A percentile compares a stretch with the other conserved stretches of the same genome.
These are phyloP conservation scores for Chaetodon auriga DNA, from an alignment of 2,113 vertebrate genomes.

Conservation along the genomic window DNA sequence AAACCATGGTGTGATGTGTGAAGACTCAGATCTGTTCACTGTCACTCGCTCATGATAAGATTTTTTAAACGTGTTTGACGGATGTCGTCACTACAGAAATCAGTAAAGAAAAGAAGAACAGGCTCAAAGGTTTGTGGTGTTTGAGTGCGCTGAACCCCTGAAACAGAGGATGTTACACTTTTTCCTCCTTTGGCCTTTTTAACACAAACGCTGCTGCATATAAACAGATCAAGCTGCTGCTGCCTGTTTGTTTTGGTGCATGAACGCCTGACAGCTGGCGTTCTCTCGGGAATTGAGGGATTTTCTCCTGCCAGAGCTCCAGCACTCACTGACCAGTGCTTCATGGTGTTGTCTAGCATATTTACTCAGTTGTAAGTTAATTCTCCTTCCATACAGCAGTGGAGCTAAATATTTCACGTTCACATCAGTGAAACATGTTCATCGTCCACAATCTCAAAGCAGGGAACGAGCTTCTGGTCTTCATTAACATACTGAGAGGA, in stretches of 20 bases:
- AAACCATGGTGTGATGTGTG: too few species aligned
- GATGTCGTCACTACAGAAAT: too few species aligned
- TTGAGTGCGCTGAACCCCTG: neutral
- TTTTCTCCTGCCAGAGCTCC: neutral
- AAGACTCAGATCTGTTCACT: neutral
- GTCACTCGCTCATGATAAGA: neutral
- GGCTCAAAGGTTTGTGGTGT: neutral
- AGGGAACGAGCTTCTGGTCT: neutral
- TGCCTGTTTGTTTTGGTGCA: neutral
- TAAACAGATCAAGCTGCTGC: neutral
- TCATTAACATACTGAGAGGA: neutral
- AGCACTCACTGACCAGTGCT: neutral
- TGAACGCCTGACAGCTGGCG: neutral
- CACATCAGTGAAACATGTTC: too few species aligned
- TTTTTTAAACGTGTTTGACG: neutral
- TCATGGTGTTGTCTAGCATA: neutral
- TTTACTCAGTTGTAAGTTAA: too few species aligned
- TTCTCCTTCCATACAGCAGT: too few species aligned
- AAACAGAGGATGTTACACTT: neutral
- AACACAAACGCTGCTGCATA: neutral
- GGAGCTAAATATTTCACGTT: neutral
- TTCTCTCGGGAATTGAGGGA: neutral
- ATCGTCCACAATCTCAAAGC: too few species aligned
- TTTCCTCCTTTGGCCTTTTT: neutral
- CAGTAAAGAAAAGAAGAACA: neutral